phyloP scores from a whole-genome alignment of 1,140 invertebrate species.

The Aphelenchoides besseyi region DNA sequence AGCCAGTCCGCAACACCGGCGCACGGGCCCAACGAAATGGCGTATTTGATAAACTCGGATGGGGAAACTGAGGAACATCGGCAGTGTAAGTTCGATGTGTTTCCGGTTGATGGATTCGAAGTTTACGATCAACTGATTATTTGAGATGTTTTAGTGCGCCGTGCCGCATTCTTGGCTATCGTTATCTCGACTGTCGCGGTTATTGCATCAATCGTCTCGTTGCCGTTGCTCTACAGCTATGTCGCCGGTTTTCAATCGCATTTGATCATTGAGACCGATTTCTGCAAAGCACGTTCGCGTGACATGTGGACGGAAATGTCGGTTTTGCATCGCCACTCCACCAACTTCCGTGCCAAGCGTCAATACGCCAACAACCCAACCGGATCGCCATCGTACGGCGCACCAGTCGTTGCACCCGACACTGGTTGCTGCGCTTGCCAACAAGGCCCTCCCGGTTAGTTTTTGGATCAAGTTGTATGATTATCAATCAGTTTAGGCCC shows the following conservation, averaged over 20 bases:
- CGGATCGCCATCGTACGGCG: conserved; percentile 30
- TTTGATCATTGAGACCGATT: conserved; percentile 57
- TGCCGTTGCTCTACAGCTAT: conserved; percentile 62
- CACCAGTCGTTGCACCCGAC: conserved; percentile 35
- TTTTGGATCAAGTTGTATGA: not conserved
- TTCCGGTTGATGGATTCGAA: conserved; percentile 33
- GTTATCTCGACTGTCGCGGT: conserved; percentile 55
- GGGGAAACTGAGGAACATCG: conserved; percentile 48
- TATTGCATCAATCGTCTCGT: conserved; percentile 56
- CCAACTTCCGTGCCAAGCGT: conserved; percentile 42
- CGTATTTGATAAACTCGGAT: conserved; percentile 15
- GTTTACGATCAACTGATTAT: conserved; percentile 45
- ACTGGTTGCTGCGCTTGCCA: conserved; percentile 52
- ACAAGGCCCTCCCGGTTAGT: conserved; percentile 55
- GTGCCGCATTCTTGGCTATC: conserved; percentile 55
- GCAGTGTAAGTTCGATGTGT: no score
- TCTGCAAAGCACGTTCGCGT: conserved; percentile 61
- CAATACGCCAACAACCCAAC: conserved; percentile 42
- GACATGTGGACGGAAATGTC: conserved; percentile 63
- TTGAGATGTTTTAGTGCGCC: conserved; percentile 52
- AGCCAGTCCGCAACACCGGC: conserved; percentile 19
- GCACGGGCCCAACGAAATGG: conserved; percentile 17
- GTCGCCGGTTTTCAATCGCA: conserved; percentile 60
- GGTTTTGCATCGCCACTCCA: conserved; percentile 35
- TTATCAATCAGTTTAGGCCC: not conserved